Evolutionary conservation across 2,888 invertebrate species (phyloP), one percentile per base, ranked within the genome.

Genomic region (Cephus runcator): DNA sequence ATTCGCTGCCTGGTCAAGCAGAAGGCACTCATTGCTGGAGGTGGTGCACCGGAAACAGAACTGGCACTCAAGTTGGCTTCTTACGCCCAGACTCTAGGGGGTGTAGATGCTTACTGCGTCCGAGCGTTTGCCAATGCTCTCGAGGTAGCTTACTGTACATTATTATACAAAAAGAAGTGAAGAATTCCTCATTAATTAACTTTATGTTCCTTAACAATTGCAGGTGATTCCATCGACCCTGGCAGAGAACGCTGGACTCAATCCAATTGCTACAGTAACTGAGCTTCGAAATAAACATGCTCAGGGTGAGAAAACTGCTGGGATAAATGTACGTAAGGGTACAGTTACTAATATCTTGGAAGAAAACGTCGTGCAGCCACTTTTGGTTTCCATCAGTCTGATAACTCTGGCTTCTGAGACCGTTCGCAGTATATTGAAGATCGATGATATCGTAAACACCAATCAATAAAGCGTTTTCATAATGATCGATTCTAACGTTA

Each of bases 11-110:
- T 99, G 86, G 99, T 99, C 6, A 97, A 98, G 87, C 96, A 98
- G 83, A 95, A 95, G 80, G 97, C 97, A 73, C 93, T 98, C 85
- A 95, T 99, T 91, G 96, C 98, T 77, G 99, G 99, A 80, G 99
- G 99, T 75, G 99, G 99, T 73, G 98, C 99, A 23, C 98, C 99
- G 6, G 99, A 99, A 93, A 98, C 98, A 82, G 98, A 99, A 91
- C 94, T 99, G 81, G 96, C 98, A 0, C 93, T 98, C 40, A 95
- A 95, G 79, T 93, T 99, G 77, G 95, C 96, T 11, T 95, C 96
- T 34, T 93, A 95, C 82, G 95, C 99, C 0, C 95, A 98, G 87
- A 95, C 96, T 1, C 94, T 98, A 69, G 95, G 96, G 76, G 99
- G 99, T 77, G 96, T 98, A 76, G 98, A 98, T 90, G 97, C 98